These are phyloP conservation scores for Pristionchus entomophagus DNA, from an alignment of 2,888 invertebrate genomes.

Conservation along the genomic window DNA sequence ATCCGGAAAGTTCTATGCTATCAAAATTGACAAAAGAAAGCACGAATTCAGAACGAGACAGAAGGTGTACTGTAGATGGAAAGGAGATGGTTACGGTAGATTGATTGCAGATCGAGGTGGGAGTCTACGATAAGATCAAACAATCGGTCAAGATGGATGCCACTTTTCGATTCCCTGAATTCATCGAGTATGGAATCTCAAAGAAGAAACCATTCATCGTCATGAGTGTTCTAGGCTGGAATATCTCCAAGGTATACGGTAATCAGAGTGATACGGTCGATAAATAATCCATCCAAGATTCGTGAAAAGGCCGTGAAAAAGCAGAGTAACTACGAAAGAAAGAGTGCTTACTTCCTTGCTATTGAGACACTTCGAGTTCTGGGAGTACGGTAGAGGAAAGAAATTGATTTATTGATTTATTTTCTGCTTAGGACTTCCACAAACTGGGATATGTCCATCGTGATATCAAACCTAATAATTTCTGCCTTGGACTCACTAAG, in stretches of 20 bases:
- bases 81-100: background rate
- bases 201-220: constrained; percentile 19
- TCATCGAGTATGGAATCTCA: constrained; percentile 15
- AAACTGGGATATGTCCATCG: constrained; percentile 16
- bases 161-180: constrained; percentile 26
- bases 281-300: background rate
- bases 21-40: constrained; percentile 28
- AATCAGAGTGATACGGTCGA: background rate
- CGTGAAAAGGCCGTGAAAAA: background rate
- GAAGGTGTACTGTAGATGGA: background rate
- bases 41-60: constrained; percentile 36
- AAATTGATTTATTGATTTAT: background rate
- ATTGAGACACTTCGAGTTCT: constrained; percentile 9
- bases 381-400: background rate
- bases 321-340: background rate
- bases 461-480: constrained; percentile 20
- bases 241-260: constrained; percentile 19
- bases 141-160: background rate
- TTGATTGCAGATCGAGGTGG: constrained; percentile 3
- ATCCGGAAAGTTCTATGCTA: background rate
- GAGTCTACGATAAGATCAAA: background rate
- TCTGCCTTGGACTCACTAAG: constrained; percentile 29
- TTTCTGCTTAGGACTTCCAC: constrained; percentile 13
- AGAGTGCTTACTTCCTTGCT: constrained; percentile 9
- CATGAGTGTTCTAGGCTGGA: constrained; percentile 12